phyloP scores from a whole-genome alignment of 2,113 vertebrate genomes.

The Cebidichthys violaceus region DNA sequence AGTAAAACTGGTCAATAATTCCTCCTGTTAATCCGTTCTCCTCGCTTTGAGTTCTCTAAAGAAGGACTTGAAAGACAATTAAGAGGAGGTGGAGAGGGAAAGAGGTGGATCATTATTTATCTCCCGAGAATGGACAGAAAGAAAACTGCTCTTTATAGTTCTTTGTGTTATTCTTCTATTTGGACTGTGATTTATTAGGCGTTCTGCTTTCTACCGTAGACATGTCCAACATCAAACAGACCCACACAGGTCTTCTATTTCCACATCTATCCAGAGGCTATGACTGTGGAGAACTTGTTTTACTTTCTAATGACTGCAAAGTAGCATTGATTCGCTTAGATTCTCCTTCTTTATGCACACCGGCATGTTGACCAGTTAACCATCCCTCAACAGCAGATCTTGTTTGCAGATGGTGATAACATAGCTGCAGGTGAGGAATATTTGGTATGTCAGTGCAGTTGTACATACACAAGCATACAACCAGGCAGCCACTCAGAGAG shows the following conservation, averaged over 20 bases:
- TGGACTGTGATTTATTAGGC: constrained; percentile 21
- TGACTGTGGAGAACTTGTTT: constrained; percentile 32
- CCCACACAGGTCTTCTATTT: constrained; percentile 6
- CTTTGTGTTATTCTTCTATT: constrained; percentile 34
- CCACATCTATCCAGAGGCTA: constrained; percentile 16
- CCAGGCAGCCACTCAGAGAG: not conserved
- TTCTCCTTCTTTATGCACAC: constrained; percentile 44
- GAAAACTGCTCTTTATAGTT: constrained; percentile 22
- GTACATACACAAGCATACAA: not conserved
- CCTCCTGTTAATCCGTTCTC: constrained; percentile 67
- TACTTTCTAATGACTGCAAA: constrained; percentile 41
- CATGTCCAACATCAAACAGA: constrained; percentile 18
- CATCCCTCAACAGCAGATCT: constrained; percentile 41
- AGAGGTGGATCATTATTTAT: constrained; percentile 51
- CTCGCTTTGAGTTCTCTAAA: constrained; percentile 57
- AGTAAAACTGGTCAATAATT: constrained; percentile 70
- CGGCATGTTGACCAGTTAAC: constrained; percentile 22
- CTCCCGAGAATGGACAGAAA: constrained; percentile 29
- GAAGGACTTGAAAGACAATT: constrained; percentile 65
- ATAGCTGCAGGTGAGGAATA: constrained; percentile 28
- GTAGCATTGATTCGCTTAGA: constrained; percentile 46
- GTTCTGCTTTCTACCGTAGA: constrained; percentile 21
- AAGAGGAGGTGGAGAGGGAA: constrained; percentile 44
- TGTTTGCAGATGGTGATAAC: constrained; percentile 33
- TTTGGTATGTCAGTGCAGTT: not conserved